Evolutionary conservation across 1,140 invertebrate genomes (phyloP).

Genomic region (Ostrea denselamellosa): DNA sequence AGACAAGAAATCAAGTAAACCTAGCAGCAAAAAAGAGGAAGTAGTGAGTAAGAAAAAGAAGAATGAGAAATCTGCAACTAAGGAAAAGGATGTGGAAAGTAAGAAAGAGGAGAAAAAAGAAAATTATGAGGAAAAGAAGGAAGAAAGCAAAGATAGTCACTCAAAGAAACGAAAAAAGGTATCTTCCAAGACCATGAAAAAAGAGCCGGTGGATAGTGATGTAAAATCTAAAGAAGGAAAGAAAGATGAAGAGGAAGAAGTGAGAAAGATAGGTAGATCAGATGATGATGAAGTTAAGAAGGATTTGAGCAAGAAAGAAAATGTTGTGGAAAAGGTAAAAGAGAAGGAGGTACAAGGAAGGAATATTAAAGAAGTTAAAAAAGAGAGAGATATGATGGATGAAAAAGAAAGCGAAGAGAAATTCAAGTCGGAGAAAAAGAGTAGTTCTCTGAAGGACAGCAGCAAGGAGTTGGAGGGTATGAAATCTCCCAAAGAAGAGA

Average conservation of each 20-base stretch:
- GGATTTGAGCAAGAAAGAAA: constrained; percentile 35
- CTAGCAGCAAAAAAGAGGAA: constrained; percentile 42
- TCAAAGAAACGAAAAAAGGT: constrained; percentile 45
- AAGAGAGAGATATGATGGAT: constrained; percentile 37
- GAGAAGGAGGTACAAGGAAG: neutral
- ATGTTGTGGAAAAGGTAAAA: constrained; percentile 29
- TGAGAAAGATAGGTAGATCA: constrained; percentile 28
- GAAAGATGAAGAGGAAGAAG: constrained; percentile 16
- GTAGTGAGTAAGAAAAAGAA: constrained; percentile 71
- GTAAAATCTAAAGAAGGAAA: constrained; percentile 12
- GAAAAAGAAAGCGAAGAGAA: constrained; percentile 40
- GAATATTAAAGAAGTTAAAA: neutral
- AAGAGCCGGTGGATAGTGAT: constrained; percentile 24
- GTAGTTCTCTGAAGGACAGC: constrained; percentile 8
- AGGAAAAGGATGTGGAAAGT: constrained; percentile 64
- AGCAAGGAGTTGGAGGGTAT: constrained; percentile 30
- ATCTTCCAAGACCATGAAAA: constrained; percentile 40
- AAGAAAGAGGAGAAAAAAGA: constrained; percentile 92
- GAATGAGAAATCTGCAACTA: constrained; percentile 75
- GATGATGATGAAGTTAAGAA: neutral
- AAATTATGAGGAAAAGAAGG: constrained; percentile 73
- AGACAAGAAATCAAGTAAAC: constrained; percentile 39
- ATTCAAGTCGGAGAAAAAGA: constrained; percentile 41
- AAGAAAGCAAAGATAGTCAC: constrained; percentile 21
- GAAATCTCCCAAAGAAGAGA: constrained; percentile 44